Conservation (phyloP, 1,140 invertebrate species). For the Mercenaria mercenaria region DNA sequence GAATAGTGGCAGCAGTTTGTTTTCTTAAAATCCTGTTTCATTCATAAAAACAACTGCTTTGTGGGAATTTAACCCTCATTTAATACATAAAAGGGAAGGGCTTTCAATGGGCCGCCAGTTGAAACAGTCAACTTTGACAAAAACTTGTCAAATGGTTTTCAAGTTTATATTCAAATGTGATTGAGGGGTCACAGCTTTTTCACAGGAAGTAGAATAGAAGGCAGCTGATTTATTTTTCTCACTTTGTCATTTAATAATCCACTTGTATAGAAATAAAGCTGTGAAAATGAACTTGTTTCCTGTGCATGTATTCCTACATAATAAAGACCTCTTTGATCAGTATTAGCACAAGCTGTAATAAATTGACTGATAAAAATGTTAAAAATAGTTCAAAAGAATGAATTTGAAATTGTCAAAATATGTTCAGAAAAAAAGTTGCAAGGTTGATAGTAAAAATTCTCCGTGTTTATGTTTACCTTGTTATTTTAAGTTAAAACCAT, state of each 20-base stretch:
- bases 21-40: no score
- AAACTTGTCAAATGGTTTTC: conserved; percentile 29
- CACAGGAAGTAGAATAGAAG: conserved; percentile 4
- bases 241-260: conserved; percentile 29
- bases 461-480: no score
- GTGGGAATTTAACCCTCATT: conserved; percentile 11
- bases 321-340: not conserved
- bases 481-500: no score
- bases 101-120: not conserved
- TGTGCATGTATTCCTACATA: not conserved
- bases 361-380: not conserved
- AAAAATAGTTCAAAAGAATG: not conserved
- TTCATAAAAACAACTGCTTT: not conserved
- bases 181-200: not conserved
- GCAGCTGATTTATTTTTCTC: conserved; percentile 33
- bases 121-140: not conserved
- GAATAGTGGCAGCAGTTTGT: no score
- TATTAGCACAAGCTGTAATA: not conserved
- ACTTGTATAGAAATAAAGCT: conserved; percentile 39
- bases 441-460: no score
- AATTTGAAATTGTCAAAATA: no score
- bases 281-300: conserved; percentile 47
- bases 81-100: not conserved
- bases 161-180: conserved; percentile 5
- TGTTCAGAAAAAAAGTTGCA: no score